A percentile compares a stretch with the other conserved stretches of the same genome.
These are phyloP conservation scores for Cladopsammia gracilis DNA, from an alignment of 64 coral and sea anemone genomes.

Conservation along the genomic window DNA sequence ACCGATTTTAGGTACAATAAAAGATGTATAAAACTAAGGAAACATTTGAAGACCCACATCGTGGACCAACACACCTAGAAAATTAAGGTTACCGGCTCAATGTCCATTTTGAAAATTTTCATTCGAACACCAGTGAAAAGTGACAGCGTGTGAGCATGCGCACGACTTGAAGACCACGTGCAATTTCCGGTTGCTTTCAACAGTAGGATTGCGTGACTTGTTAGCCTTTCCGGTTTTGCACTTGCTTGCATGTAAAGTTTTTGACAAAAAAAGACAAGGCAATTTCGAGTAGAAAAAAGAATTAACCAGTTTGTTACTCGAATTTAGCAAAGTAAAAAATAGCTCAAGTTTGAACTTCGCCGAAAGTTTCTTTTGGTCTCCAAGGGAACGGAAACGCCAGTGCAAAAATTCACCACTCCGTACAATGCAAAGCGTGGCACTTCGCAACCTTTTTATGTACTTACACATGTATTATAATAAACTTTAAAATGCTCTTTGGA, in stretches of 20 bases:
- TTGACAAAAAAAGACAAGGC: too few species aligned
- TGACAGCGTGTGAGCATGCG: constrained; percentile 91
- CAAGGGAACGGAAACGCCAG: not conserved
- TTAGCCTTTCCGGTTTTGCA: not conserved
- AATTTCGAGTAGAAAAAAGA: not conserved
- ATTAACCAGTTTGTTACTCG: not conserved
- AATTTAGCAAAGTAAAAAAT: not conserved
- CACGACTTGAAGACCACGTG: not conserved
- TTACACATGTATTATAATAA: too few species aligned
- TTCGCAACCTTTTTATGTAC: not conserved
- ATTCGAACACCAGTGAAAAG: constrained; percentile 70
- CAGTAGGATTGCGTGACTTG: constrained; percentile 1
- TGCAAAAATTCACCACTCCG: not conserved
- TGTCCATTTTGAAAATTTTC: constrained; percentile 8
- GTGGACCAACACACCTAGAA: not conserved
- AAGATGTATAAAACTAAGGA: constrained; percentile 60
- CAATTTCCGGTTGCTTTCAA: constrained; percentile 17
- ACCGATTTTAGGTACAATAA: constrained; percentile 49
- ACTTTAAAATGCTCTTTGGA: too few species aligned
- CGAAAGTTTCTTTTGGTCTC: not conserved
- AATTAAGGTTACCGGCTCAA: constrained; percentile 42
- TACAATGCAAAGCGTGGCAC: not conserved
- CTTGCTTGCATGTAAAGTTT: not conserved
- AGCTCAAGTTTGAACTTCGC: not conserved
- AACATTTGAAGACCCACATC: constrained; percentile 74